Conservation (phyloP, 2,888 invertebrate genomes). For the Apantesis nais region DNA sequence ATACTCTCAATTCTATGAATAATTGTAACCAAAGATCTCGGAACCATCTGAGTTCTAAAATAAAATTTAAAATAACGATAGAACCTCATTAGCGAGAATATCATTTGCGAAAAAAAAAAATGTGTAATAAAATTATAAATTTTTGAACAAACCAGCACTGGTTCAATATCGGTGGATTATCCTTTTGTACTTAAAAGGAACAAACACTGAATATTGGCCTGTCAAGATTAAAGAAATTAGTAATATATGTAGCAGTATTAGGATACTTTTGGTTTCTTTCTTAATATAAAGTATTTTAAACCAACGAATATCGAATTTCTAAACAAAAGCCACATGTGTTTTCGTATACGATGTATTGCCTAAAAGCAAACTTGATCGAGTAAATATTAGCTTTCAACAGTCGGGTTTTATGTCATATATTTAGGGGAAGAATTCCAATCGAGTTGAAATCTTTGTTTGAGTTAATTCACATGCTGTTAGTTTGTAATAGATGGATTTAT, state of each 20-base stretch:
- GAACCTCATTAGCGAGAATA: too few relatives aligned
- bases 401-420: conserved; percentile 27
- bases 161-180: too few relatives aligned
- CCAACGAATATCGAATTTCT: conserved; percentile 31
- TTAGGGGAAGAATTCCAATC: conserved; percentile 8
- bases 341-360: conserved; percentile 28
- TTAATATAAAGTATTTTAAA: conserved; percentile 24
- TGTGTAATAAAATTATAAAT: too few relatives aligned
- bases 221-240: background rate
- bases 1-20: too few relatives aligned
- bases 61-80: too few relatives aligned
- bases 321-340: conserved; percentile 42
- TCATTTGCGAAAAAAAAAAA: too few relatives aligned
- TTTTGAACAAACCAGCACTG: too few relatives aligned
- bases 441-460: conserved; percentile 9
- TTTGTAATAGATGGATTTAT: background rate
- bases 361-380: conserved; percentile 33
- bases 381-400: conserved; percentile 41
- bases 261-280: background rate
- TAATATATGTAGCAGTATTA: background rate
- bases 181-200: too few relatives aligned
- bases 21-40: too few relatives aligned
- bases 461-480: background rate
- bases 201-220: too few relatives aligned
- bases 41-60: too few relatives aligned